A percentile compares a stretch with the other conserved stretches of the same genome.
These are phyloP conservation scores for Engystomops pustulosus DNA, from an alignment of 2,113 vertebrate genomes.

Conservation along the genomic window DNA sequence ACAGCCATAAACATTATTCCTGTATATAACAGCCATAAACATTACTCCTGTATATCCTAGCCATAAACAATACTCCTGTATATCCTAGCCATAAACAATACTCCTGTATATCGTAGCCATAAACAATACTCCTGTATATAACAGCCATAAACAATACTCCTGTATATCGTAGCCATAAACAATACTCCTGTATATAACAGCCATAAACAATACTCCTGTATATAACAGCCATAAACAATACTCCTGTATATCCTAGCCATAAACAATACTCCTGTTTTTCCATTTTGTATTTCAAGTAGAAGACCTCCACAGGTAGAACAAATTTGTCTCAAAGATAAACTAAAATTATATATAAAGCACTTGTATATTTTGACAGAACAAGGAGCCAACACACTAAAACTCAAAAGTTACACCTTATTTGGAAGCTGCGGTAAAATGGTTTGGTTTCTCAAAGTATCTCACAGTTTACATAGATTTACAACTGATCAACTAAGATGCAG, in stretches of 20 bases:
- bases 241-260: background rate
- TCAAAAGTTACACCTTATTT: background rate
- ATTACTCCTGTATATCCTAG: background rate
- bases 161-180: background rate
- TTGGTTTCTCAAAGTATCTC: background rate
- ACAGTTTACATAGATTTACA: constrained; percentile 25
- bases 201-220: background rate
- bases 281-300: background rate
- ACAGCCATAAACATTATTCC: too few relatives aligned
- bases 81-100: background rate
- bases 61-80: too few relatives aligned
- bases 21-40: background rate
- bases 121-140: background rate
- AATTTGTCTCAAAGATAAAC: background rate
- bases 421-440: constrained; percentile 13
- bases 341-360: background rate
- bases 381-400: background rate
- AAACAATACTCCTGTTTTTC: background rate
- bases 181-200: background rate
- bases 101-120: background rate
- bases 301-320: background rate
- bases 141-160: too few relatives aligned
- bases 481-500: constrained; percentile 39
- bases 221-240: background rate
- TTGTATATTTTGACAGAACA: background rate